Evolutionary conservation across 2,113 vertebrate genomes (phyloP), one percentile per base, ranked within the genome.

Genomic region (Atherinomorus stipes): DNA sequence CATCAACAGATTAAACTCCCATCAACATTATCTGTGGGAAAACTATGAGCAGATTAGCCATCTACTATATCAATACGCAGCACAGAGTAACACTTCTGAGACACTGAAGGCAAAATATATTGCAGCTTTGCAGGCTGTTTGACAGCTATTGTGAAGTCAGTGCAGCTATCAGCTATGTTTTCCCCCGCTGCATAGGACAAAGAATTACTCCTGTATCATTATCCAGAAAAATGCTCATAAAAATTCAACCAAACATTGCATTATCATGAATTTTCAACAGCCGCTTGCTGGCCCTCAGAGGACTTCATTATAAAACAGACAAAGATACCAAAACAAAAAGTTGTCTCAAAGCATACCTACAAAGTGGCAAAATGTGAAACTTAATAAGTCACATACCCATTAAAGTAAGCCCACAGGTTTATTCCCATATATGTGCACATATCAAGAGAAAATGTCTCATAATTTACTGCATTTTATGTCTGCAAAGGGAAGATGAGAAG

Each of bases 41-140:
- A 81, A 64, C 52, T 54, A 63, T 34, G 58, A 79, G 62, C 68
- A 80, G 89, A 88, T 85, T 84, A 90, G 84, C 84, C 80, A 78
- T 78, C 77, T 40, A 37, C 50, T 47, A 73, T 64, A 79, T 78
- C 70, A 72, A 86, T 81, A 71, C 1, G 25, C 76, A 84, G 71
- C 62, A 70, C 64, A 68, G 11, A 18, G 59, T 65, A 57, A 31
- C 25, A 40, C 65, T 21, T 11, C 31, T 56, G 25, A 54, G 42
- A 78, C 65, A 71, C 63, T 74, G 70, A 60, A 59, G 66, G 54
- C 34, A 78, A 56, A 52, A 60, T 37, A 59, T 58, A 87, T 78
- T 51, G 59, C 45, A 71, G 7, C 42, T 40, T 81, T 5, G 70
- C 44, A 44, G 26, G 53, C 21, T 40, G 31, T 45, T 49, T 56